Percentiles rank a stretch among this genome's conserved stretches.
Evolutionary conservation across 2,797 vertebrate species (phyloP).

Genomic region (Carapus acus): DNA sequence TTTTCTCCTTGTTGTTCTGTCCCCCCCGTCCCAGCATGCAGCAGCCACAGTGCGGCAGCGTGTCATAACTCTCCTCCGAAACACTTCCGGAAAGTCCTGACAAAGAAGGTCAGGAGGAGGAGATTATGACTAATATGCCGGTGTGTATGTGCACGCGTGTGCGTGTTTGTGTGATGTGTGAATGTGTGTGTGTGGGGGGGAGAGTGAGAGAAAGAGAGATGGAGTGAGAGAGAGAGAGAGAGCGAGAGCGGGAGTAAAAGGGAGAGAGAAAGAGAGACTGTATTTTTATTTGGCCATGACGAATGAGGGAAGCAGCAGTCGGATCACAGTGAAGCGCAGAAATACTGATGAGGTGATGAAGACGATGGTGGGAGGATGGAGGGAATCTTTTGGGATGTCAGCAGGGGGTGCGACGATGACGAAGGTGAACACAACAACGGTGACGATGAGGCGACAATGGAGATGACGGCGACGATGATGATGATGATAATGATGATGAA

Average conservation of each 20-base stretch:
- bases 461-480: neutral
- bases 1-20: slow-evolving; percentile 7
- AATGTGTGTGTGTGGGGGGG: slow-evolving; percentile 6
- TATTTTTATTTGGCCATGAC: too few species aligned
- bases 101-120: slow-evolving; percentile 44
- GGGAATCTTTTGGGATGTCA: neutral
- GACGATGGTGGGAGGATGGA: neutral
- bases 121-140: slow-evolving; percentile 17
- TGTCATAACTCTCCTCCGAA: slow-evolving; percentile 50
- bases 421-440: neutral
- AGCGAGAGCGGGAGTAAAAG: neutral
- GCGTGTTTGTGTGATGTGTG: too few species aligned
- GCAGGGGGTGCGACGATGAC: neutral
- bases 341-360: slow-evolving; percentile 1
- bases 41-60: slow-evolving; percentile 26
- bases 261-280: too few species aligned
- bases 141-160: too few species aligned
- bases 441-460: neutral
- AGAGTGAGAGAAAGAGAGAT: neutral
- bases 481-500: neutral
- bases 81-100: slow-evolving; percentile 43
- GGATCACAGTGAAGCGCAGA: neutral
- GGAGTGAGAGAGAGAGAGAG: neutral
- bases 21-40: slow-evolving; percentile 33
- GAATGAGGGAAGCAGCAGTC: too few species aligned